Base-by-base conservation (phyloP, 2,113 vertebrate species). In the Chaetodon auriga region DNA sequence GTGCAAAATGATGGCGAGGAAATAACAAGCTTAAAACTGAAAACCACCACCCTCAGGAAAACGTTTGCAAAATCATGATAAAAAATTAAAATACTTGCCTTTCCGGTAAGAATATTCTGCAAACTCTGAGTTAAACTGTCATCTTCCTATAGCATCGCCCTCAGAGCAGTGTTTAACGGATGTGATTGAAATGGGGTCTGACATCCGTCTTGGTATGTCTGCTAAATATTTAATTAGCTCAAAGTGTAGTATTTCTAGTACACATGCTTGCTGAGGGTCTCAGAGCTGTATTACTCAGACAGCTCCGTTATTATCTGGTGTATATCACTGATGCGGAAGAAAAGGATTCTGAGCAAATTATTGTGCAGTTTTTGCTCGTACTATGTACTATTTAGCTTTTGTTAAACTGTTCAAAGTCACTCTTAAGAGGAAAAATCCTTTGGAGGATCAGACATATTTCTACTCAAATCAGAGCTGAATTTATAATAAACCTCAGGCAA, bases 161-260 rank as follows among this genome's bases (percentile, higher is more conserved):
- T 8, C 15, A 60, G 30, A 64, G 8, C 53, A 30, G 49, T 51
- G 23, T 23, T 45, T n/a, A 41, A 65, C 23, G 51, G 38, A 73
- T n/a, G 18, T 77, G 30, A 86, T 1, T 77, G 63, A 75, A 81
- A 43, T 16, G 30, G 13, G 13, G 41, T 58, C 46, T 64, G 77
- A 76, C 57, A 77, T 83, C 65, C 11, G 0, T 30, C 68, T 75
- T 76, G 41, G 61, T n/a, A 76, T 72, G 68, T 81, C 60, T 46
- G 46, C 30, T 92, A 48, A 88, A 91, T 91, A 86, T 81, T 91
- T 89, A 60, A 88, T 89, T 38, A 86, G 48, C 51, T 62, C 6
- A 73, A 81, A 71, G 68, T 81, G 61, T 78, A 82, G 71, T 55
- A 78, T 87, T 81, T 80, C 74, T 76, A 30, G 19, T 53, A 60